Evolutionary conservation across 2,113 vertebrate genomes (phyloP).

Genomic region (Mobula birostris): DNA sequence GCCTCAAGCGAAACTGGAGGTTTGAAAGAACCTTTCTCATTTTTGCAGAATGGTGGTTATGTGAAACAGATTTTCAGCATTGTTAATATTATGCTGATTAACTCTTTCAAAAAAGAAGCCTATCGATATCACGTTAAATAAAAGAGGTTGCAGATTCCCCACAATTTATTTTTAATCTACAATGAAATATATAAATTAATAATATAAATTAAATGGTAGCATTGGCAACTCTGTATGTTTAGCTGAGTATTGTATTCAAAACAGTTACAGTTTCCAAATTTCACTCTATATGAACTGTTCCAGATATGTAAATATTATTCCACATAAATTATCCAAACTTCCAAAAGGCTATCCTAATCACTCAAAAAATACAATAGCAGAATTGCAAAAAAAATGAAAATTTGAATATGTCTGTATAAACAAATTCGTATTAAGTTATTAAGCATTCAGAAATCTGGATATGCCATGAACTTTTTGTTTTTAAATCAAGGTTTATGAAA

Average conservation of each 20-base stretch:
- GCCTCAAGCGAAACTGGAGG: neutral
- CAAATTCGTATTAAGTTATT: neutral
- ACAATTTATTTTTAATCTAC: no score
- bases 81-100: neutral
- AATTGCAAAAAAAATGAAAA: neutral
- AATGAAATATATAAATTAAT: neutral
- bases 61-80: neutral
- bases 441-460: neutral
- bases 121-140: neutral
- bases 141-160: neutral
- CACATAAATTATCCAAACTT: neutral
- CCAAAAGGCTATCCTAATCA: neutral
- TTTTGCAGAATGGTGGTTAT: neutral
- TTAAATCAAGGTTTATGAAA: neutral
- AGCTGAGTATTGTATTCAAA: conserved; percentile 22
- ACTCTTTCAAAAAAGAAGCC: neutral
- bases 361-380: neutral
- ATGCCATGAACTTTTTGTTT: neutral
- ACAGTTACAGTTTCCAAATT: neutral
- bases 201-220: neutral
- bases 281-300: neutral
- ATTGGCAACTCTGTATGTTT: neutral
- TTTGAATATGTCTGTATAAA: neutral
- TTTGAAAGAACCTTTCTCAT: neutral
- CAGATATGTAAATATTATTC: neutral